Evolutionary conservation across 1,140 invertebrate genomes (phyloP).

Genomic region (Dryas iulia): DNA sequence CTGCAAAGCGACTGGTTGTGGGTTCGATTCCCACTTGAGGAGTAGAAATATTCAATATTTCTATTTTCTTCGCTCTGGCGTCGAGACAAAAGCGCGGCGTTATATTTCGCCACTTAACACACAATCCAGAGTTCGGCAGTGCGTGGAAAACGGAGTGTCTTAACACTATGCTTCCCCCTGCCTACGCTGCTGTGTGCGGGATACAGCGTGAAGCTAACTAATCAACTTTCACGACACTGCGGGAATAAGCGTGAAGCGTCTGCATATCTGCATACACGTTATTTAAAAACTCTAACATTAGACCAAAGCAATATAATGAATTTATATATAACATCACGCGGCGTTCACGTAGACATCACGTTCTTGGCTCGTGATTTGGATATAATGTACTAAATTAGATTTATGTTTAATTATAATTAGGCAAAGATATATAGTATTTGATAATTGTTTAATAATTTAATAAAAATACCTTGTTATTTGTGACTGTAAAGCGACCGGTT

Average conservation of each 20-base stretch:
- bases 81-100: too few relatives aligned
- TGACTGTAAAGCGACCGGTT: too few relatives aligned
- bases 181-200: neutral
- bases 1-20: too few relatives aligned
- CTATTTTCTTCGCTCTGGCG: too few relatives aligned
- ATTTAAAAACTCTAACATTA: neutral
- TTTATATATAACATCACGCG: neutral
- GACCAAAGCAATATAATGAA: neutral
- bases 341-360: neutral
- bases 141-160: neutral
- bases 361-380: neutral
- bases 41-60: too few relatives aligned
- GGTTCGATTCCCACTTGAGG: too few relatives aligned
- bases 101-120: too few relatives aligned
- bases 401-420: neutral
- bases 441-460: too few relatives aligned
- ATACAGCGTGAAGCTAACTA: neutral
- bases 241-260: too few relatives aligned
- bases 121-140: neutral
- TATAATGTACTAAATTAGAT: neutral
- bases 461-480: too few relatives aligned
- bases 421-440: too few relatives aligned
- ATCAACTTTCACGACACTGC: too few relatives aligned
- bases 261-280: neutral
- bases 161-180: neutral